These are phyloP conservation scores for Sitobion miscanthi DNA, from an alignment of 1,140 invertebrate genomes.

Conservation along the genomic window DNA sequence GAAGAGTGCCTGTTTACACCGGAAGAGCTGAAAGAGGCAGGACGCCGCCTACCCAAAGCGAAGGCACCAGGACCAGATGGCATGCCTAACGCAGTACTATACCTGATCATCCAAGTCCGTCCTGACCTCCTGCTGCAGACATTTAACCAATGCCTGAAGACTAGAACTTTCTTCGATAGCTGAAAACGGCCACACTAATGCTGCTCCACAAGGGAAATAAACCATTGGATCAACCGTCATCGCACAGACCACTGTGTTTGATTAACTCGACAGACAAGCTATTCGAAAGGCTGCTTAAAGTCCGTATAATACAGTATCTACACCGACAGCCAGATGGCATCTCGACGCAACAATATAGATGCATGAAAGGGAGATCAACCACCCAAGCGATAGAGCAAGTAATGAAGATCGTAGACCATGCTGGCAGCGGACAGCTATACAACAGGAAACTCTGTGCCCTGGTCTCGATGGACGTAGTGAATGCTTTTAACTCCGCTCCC, in stretches of 20 bases:
- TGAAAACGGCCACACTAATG: background rate
- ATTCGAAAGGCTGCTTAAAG: background rate
- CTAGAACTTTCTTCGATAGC: background rate
- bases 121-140: background rate
- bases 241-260: constrained; percentile 35
- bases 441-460: background rate
- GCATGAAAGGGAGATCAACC: background rate
- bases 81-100: background rate
- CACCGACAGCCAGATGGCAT: background rate
- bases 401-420: background rate
- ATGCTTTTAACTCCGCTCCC: too few species aligned
- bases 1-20: background rate
- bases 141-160: background rate
- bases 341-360: background rate
- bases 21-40: background rate
- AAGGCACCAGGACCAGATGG: constrained; percentile 1
- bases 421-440: background rate
- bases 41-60: background rate
- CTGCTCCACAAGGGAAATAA: background rate
- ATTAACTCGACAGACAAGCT: constrained; percentile 13
- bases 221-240: background rate
- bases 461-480: too few species aligned
- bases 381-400: background rate
- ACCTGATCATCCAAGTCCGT: background rate
- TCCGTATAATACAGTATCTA: background rate